Evolutionary conservation across 2,888 invertebrate genomes (phyloP).

Genomic region (Notocelia uddmanniana): DNA sequence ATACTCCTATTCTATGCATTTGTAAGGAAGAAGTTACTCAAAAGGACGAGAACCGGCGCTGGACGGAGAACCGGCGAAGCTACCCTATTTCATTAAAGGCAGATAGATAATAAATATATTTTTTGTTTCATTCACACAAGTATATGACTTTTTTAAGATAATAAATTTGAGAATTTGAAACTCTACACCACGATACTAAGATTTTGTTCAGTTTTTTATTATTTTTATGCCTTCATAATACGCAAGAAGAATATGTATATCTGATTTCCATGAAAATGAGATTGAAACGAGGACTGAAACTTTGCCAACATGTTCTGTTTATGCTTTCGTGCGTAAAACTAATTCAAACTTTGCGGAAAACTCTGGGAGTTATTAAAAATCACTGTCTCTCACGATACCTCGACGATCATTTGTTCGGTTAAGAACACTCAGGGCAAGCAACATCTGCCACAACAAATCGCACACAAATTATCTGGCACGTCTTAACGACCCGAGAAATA

Average conservation of each 20-base stretch:
- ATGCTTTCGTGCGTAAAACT: constrained; percentile 55
- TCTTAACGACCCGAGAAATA: no score
- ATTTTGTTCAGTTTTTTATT: constrained; percentile 23
- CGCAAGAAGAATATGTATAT: constrained; percentile 26
- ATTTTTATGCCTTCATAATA: constrained; percentile 30
- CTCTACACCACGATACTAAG: not conserved
- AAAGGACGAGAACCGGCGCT: no score
- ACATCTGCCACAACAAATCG: no score
- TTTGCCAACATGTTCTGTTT: constrained; percentile 53
- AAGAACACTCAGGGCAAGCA: not conserved
- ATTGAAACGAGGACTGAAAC: constrained; percentile 52
- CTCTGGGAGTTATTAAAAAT: constrained; percentile 41
- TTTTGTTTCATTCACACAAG: no score
- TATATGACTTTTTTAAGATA: not conserved
- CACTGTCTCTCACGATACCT: not conserved
- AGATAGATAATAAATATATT: no score
- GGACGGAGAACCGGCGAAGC: no score
- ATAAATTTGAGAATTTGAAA: not conserved
- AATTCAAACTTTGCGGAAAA: constrained; percentile 51
- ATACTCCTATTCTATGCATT: no score
- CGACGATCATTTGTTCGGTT: not conserved
- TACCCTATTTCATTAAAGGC: no score
- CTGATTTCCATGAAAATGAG: constrained; percentile 48
- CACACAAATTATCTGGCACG: no score
- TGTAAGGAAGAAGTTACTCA: no score